Evolutionary conservation across 2,888 invertebrate species (phyloP), one percentile per base, ranked within the genome.

Genomic region (Chirona hameri): DNA sequence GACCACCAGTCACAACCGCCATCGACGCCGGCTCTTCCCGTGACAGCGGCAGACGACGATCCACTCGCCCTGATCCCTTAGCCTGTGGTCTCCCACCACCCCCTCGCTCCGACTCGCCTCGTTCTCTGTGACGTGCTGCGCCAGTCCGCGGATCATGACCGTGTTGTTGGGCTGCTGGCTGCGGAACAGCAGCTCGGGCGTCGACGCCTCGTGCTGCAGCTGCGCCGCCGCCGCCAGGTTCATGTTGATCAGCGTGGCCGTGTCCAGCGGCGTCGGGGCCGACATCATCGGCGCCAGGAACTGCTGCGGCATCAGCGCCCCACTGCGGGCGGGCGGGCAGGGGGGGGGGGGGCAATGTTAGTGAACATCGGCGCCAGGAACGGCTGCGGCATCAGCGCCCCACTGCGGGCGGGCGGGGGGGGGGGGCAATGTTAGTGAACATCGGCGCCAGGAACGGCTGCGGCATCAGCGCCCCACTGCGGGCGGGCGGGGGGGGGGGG

Each of bases 71-170:
- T n/a, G n/a, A n/a, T n/a, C n/a, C n/a, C n/a, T n/a, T n/a, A n/a
- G n/a, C n/a, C n/a, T n/a, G n/a, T n/a, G n/a, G n/a, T n/a, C n/a
- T n/a, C n/a, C n/a, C n/a, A 10, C 81, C 39, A 84, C 85, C 21
- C n/a, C 27, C 69, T 65, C 39, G 24, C 5, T 24, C 86, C 84
- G 86, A 89, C 91, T 89, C 90, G 93, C 93, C 89, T 94, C 93
- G 88, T 92, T 92, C 88, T 94, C 93, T 24, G 93, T 92, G 84
- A 93, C 92, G 87, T 93, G 93, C 86, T 92, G 91, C 46, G 93
- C 92, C 83, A 94, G 89, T 83, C 93, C 93, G 85, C 93, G 90
- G 85, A 94, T 92, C 90, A 94, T 93, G 83, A 94, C 92, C 83
- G 93, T 94, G 87, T 92, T 93, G 86, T 91, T 91, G 1, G 92